phyloP scores from a whole-genome alignment of 2,113 vertebrate species.

The Peucedramus taeniatus region DNA sequence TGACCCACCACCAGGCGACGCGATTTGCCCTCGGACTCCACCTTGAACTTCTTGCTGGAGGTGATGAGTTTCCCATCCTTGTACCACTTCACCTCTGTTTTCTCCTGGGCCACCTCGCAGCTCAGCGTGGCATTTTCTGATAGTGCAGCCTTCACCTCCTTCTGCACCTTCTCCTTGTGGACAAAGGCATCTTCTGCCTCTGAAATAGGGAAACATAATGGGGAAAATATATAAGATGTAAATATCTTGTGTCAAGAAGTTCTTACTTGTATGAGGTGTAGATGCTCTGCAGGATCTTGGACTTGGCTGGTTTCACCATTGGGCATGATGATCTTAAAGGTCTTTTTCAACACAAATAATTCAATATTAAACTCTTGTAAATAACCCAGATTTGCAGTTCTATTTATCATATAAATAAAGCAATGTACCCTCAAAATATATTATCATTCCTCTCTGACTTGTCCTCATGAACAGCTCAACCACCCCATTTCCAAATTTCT shows the following conservation, averaged over 20 bases:
- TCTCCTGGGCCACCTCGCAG: conserved; percentile 74
- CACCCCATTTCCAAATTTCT: background rate
- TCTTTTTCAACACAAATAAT: background rate
- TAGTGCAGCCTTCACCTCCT: conserved; percentile 64
- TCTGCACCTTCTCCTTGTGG: conserved; percentile 43
- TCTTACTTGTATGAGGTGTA: background rate
- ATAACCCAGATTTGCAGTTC: background rate
- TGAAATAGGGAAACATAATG: background rate
- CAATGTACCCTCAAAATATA: accelerated
- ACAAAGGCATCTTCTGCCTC: background rate
- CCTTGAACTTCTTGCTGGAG: conserved; percentile 67
- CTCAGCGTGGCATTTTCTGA: conserved; percentile 70
- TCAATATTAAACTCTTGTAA: too few species aligned
- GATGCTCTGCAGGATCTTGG: background rate
- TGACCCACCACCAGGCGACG: conserved; percentile 76
- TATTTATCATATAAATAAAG: background rate
- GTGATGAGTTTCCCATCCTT: conserved; percentile 78
- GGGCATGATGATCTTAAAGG: background rate
- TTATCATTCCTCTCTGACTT: background rate
- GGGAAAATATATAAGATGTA: accelerated
- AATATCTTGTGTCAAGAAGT: background rate
- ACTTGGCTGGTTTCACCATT: background rate
- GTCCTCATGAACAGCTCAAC: accelerated
- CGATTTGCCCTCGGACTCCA: conserved; percentile 64
- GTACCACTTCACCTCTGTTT: conserved; percentile 81